Percentiles rank a stretch among this genome's conserved stretches.
phyloP scores from a whole-genome alignment of 2,888 invertebrate genomes.

The Platerodrilus igneus region DNA sequence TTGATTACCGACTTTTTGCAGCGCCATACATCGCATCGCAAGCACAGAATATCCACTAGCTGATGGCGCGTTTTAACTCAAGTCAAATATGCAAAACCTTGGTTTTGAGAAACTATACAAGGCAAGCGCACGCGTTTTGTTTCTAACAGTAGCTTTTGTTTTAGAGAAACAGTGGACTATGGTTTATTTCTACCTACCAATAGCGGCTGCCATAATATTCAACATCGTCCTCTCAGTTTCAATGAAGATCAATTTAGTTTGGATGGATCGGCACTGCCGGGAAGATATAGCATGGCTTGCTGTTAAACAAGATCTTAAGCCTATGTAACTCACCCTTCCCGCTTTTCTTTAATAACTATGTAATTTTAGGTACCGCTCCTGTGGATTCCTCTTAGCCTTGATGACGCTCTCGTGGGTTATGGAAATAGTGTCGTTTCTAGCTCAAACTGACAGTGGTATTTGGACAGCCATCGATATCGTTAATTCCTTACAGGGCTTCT shows the following conservation, averaged over 20 bases:
- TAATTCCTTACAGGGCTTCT: slow-evolving; percentile 43
- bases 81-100: no score
- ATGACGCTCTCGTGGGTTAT: slow-evolving; percentile 46
- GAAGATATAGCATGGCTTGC: slow-evolving; percentile 16
- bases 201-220: slow-evolving; percentile 19
- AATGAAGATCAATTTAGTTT: slow-evolving; percentile 19
- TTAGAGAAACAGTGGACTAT: slow-evolving; percentile 24
- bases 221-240: slow-evolving; percentile 17
- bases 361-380: slow-evolving; percentile 39
- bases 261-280: slow-evolving; percentile 8
- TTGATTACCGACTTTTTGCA: no score
- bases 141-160: slow-evolving; percentile 13
- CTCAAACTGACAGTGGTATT: slow-evolving; percentile 26
- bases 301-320: slow-evolving; percentile 19
- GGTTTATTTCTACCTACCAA: slow-evolving; percentile 27
- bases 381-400: slow-evolving; percentile 43
- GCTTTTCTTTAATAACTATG: not conserved
- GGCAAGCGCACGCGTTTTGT: not conserved
- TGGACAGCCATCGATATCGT: slow-evolving; percentile 42
- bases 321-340: slow-evolving; percentile 25
- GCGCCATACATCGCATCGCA: no score
- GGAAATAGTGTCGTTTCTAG: slow-evolving; percentile 41
- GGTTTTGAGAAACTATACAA: slow-evolving; percentile 4
- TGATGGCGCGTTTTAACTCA: no score
- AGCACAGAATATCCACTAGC: no score